Conservation (phyloP, 1,140 invertebrate species). For the Lasioglossum albipes region DNA sequence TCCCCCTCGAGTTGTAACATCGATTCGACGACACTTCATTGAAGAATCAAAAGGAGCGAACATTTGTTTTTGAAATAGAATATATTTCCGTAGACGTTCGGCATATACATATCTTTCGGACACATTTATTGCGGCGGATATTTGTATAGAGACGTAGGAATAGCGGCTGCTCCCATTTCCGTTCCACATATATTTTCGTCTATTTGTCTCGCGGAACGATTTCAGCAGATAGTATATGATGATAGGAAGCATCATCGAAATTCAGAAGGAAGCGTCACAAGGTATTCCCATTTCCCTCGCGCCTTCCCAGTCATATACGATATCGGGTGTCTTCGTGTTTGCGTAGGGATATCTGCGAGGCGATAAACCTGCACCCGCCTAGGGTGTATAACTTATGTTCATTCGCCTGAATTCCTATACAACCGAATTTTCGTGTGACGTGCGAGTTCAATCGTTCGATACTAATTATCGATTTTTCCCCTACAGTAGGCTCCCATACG, state of each 20-base stretch:
- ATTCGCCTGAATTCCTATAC: slow-evolving; percentile 57
- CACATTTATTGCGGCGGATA: slow-evolving; percentile 4
- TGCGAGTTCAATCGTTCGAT: neutral
- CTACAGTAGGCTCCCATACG: too few relatives aligned
- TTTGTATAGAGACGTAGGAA: slow-evolving; percentile 22
- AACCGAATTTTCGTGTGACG: slow-evolving; percentile 11
- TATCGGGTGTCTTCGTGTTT: slow-evolving; percentile 73
- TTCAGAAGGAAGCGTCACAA: slow-evolving; percentile 73
- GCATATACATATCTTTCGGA: neutral
- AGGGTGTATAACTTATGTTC: slow-evolving; percentile 76
- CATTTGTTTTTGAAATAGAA: neutral
- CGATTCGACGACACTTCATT: neutral
- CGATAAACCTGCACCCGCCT: slow-evolving; percentile 61
- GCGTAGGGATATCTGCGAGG: slow-evolving; percentile 69
- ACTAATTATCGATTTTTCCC: neutral
- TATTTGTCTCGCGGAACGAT: slow-evolving; percentile 61
- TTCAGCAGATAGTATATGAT: slow-evolving; percentile 52
- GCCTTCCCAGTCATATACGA: slow-evolving; percentile 68
- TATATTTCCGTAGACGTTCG: neutral
- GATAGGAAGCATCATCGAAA: slow-evolving; percentile 68
- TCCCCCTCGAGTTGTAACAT: neutral
- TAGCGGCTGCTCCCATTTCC: slow-evolving; percentile 44
- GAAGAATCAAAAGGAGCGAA: neutral
- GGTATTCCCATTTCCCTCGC: slow-evolving; percentile 74
- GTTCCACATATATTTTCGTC: slow-evolving; percentile 49